A percentile compares a stretch with the other conserved stretches of the same genome.
These are phyloP conservation scores for Cladopsammia gracilis DNA, from an alignment of 64 coral and sea anemone species.

Conservation along the genomic window DNA sequence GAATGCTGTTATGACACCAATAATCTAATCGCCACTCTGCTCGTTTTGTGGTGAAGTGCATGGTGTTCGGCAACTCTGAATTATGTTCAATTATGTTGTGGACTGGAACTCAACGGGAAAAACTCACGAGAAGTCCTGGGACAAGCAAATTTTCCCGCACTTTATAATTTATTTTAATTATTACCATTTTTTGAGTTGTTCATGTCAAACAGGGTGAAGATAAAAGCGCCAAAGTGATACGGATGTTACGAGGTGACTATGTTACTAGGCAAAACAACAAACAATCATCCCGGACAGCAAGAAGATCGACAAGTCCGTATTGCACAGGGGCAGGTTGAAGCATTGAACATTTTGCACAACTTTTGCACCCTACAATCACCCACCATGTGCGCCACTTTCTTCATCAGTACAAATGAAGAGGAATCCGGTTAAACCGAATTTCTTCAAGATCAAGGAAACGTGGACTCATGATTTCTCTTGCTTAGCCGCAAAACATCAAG, in stretches of 20 bases:
- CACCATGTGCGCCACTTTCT: neutral
- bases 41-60: too few relatives aligned
- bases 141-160: too few relatives aligned
- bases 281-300: neutral
- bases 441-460: conserved; percentile 47
- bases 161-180: neutral
- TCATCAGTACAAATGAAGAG: neutral
- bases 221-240: neutral
- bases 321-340: neutral
- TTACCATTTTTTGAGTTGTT: neutral
- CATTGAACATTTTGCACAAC: neutral
- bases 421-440: neutral
- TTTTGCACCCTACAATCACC: neutral
- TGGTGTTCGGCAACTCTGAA: too few relatives aligned
- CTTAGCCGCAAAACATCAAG: conserved; percentile 3
- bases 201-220: neutral
- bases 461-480: conserved; percentile 67
- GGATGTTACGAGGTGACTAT: neutral
- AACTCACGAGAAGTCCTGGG: too few relatives aligned
- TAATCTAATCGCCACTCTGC: too few relatives aligned
- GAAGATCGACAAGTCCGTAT: neutral
- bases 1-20: too few relatives aligned
- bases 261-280: neutral
- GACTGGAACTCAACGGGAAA: too few relatives aligned
- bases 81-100: too few relatives aligned